Evolutionary conservation across 1,140 invertebrate species (phyloP).

Genomic region (Camponotus vicinus): DNA sequence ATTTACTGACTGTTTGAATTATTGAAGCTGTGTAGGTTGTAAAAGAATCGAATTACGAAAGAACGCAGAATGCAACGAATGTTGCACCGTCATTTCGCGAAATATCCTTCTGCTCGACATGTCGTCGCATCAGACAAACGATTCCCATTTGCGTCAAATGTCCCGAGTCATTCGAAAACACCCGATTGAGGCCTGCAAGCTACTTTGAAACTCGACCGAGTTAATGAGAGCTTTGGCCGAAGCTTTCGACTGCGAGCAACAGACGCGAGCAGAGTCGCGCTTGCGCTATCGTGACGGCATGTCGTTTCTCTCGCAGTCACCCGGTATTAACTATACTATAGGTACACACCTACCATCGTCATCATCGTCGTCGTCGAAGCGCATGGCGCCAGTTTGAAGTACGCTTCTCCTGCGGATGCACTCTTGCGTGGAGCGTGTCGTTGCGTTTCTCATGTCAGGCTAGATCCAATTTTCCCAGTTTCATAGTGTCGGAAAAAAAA

Average conservation of each 20-base stretch:
- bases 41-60: not conserved
- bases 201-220: conserved; percentile 37
- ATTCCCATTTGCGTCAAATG: conserved; percentile 47
- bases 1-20: not conserved
- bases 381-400: conserved; percentile 86
- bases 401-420: conserved; percentile 84
- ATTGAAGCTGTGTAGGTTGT: not conserved
- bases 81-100: conserved; percentile 37
- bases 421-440: conserved; percentile 72
- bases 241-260: conserved; percentile 78
- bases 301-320: conserved; percentile 67
- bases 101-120: conserved; percentile 16
- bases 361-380: conserved; percentile 78
- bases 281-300: conserved; percentile 70
- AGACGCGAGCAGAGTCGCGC: conserved; percentile 77
- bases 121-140: conserved; percentile 14
- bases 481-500: not conserved
- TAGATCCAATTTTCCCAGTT: not conserved
- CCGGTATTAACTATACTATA: conserved; percentile 75
- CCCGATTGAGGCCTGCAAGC: conserved; percentile 2
- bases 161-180: conserved; percentile 23
- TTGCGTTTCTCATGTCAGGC: conserved; percentile 33
- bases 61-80: conserved; percentile 12
- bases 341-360: conserved; percentile 79
- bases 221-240: conserved; percentile 70